Conservation (phyloP, 2,113 vertebrate genomes). For the Choloepus hoffmanni region DNA sequence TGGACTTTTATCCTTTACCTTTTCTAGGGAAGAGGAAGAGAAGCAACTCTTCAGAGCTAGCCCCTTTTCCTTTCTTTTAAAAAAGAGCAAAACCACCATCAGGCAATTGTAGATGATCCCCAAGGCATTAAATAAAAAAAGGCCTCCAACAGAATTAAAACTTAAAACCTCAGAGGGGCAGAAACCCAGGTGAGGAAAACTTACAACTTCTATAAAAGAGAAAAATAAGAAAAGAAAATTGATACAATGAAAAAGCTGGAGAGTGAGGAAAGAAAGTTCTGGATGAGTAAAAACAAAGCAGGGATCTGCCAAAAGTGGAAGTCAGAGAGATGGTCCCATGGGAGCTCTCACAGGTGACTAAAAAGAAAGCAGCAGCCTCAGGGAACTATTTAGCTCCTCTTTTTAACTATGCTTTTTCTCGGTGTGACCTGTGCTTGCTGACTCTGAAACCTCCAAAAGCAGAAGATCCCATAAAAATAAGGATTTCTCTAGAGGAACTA, state of each 20-base stretch:
- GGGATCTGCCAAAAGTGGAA: constrained; percentile 53
- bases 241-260: constrained; percentile 32
- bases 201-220: constrained; percentile 32
- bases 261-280: constrained; percentile 62
- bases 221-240: constrained; percentile 60
- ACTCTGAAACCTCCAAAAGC: constrained; percentile 56
- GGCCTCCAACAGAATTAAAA: constrained; percentile 68
- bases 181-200: constrained; percentile 62
- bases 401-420: constrained; percentile 60
- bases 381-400: constrained; percentile 61
- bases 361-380: constrained; percentile 58
- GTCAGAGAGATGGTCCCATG: not conserved
- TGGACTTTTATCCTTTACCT: constrained; percentile 14
- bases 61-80: constrained; percentile 56
- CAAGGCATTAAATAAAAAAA: constrained; percentile 64
- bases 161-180: constrained; percentile 60
- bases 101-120: constrained; percentile 59
- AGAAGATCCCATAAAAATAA: constrained; percentile 50
- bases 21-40: constrained; percentile 17
- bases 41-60: constrained; percentile 48
- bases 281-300: constrained; percentile 60
- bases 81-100: constrained; percentile 70
- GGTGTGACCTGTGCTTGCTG: constrained; percentile 41
- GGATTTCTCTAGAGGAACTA: not conserved
- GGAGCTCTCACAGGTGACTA: constrained; percentile 53